Percentiles rank a stretch among this genome's conserved stretches.
Evolutionary conservation across 2,113 vertebrate genomes (phyloP).

Genomic region (Myotis brandtii): DNA sequence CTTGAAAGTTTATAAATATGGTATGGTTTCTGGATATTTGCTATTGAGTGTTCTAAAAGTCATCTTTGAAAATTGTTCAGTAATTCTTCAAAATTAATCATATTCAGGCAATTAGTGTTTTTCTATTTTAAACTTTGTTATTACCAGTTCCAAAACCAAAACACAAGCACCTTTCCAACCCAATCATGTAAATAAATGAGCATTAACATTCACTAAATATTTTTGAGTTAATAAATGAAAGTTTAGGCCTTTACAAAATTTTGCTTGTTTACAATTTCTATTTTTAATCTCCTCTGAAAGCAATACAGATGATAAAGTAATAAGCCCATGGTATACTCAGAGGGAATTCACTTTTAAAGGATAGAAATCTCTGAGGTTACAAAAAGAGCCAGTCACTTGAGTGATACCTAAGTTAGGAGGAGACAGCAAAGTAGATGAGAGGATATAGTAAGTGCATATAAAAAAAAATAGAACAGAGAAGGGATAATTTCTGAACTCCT

Average conservation of each 20-base stretch:
- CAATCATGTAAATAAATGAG: not conserved
- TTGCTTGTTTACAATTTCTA: not conserved
- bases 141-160: slow-evolving; percentile 29
- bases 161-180: not conserved
- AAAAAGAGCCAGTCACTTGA: not conserved
- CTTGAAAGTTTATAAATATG: slow-evolving; percentile 28
- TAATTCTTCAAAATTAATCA: slow-evolving; percentile 36
- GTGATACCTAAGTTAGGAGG: not conserved
- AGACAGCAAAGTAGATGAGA: not conserved
- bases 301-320: not conserved
- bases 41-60: not conserved
- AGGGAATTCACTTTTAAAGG: not conserved
- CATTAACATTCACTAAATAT: not conserved
- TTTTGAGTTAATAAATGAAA: slow-evolving; percentile 50
- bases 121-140: slow-evolving; percentile 52
- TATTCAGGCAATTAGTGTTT: slow-evolving; percentile 30
- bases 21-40: slow-evolving; percentile 35
- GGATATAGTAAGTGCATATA: not conserved
- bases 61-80: slow-evolving; percentile 9
- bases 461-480: not conserved
- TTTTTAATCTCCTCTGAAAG: not conserved
- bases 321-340: not conserved
- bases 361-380: not conserved
- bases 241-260: not conserved
- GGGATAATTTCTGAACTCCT: not conserved